A percentile compares a stretch with the other conserved stretches of the same genome.
Evolutionary conservation across 2,888 invertebrate genomes (phyloP).

Genomic region (Andrena dorsata): DNA sequence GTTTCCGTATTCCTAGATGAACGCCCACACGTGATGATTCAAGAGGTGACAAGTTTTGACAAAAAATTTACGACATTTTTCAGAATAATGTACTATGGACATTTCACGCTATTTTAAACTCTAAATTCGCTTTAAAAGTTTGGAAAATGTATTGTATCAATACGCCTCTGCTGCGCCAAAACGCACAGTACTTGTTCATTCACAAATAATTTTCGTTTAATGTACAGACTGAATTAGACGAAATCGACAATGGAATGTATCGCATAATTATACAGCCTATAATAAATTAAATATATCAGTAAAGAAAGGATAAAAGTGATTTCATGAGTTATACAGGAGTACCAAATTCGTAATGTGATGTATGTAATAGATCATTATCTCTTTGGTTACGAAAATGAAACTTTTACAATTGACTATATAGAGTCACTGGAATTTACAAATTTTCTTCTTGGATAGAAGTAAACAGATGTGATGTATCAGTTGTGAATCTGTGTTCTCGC

Average conservation of each 20-base stretch:
- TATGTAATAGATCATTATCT: neutral
- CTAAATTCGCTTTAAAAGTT: slow-evolving; percentile 25
- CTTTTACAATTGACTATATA: slow-evolving; percentile 19
- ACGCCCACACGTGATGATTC: slow-evolving; percentile 45
- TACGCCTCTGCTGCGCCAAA: slow-evolving; percentile 26
- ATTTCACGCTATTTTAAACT: slow-evolving; percentile 1
- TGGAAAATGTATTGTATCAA: slow-evolving; percentile 7
- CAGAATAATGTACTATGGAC: slow-evolving; percentile 26
- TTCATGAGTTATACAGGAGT: neutral
- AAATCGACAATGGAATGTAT: slow-evolving; percentile 62
- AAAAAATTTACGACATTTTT: slow-evolving; percentile 43
- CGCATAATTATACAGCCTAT: slow-evolving; percentile 26
- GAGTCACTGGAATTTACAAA: neutral
- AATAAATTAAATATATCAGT: slow-evolving; percentile 35
- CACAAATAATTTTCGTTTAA: slow-evolving; percentile 50
- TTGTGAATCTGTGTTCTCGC: neutral
- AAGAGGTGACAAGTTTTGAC: slow-evolving; percentile 55
- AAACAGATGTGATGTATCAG: neutral
- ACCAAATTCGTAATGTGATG: slow-evolving; percentile 11
- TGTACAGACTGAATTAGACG: slow-evolving; percentile 67
- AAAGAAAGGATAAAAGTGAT: slow-evolving; percentile 6
- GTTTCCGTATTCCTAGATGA: slow-evolving; percentile 34
- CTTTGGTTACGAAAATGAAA: slow-evolving; percentile 25
- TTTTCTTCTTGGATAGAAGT: neutral
- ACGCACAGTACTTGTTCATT: slow-evolving; percentile 23